Evolutionary conservation across 2,888 invertebrate species (phyloP), one percentile per base, ranked within the genome.

Genomic region (Pteria penguin): DNA sequence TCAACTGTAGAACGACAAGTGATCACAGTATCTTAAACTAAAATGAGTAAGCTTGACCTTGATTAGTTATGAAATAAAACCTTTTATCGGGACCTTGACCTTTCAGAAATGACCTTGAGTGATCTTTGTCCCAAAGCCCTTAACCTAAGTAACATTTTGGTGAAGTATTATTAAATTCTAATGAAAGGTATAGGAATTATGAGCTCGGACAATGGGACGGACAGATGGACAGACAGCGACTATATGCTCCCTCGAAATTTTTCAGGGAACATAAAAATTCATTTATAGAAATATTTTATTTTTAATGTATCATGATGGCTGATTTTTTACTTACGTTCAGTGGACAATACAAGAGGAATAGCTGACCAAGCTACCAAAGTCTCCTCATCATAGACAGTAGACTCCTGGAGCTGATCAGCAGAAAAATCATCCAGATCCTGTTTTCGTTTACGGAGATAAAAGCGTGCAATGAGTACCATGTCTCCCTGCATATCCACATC

Each of bases 331-430:
- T 80, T 81, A 89, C 88, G 79, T 70, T 86, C 83, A 60, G 76
- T 81, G 63, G 81, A 80, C 54, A 82, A 63, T 27, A 90, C 84
- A 27, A 90, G 79, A 65, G 89, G 89, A n/a, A 91, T 69, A 4
- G 87, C 87, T 11, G 86, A 84, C 91, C 91, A 91, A 4, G 90
- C 91, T 29, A 88, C 88, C 32, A 90, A 82, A 45, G 81, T 83
- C 74, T 90, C 90, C 65, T 89, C 88, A 55, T 88, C 85, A 60
- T 86, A 86, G 22, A 86, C 76, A 29, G 84, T 76, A 18, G 81
- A 82, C 67, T 86, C 86, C 29, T 82, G 80, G 11, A 79, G 77
- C 4, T 74, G 76, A n/a, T 82, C 82, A 26, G 82, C 84, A 24
- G 74, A 75, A 63, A 78, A 55, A 22, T 87, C 84, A 36, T 83